These are phyloP conservation scores for Drosophila lutescens DNA, from an alignment of 2,888 invertebrate genomes.

Conservation along the genomic window DNA sequence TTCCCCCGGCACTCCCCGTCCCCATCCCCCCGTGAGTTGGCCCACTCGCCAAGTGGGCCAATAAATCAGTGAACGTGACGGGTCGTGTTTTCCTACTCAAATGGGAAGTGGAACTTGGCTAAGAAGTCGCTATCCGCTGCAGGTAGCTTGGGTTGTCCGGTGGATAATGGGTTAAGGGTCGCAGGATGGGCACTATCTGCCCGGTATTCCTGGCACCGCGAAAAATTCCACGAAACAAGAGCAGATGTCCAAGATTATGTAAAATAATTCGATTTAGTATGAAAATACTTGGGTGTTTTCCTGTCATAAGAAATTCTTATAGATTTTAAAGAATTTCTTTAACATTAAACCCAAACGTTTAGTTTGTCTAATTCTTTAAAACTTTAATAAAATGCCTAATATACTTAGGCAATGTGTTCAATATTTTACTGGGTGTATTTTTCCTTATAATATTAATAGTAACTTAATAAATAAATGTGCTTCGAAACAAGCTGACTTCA, in stretches of 20 bases:
- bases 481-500: background rate
- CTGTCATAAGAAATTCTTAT: no score
- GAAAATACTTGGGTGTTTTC: no score
- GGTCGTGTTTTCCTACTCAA: slow-evolving; percentile 18
- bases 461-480: no score
- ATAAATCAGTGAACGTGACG: slow-evolving; percentile 75
- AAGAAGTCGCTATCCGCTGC: background rate
- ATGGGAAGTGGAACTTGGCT: slow-evolving; percentile 16
- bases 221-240: slow-evolving; percentile 3
- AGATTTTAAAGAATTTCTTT: no score
- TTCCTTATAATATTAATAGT: no score
- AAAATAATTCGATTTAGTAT: slow-evolving; percentile 1
- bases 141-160: slow-evolving; percentile 11
- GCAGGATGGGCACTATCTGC: slow-evolving; percentile 15
- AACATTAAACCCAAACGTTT: no score
- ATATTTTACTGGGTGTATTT: no score
- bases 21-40: slow-evolving; percentile 25
- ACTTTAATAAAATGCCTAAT: no score
- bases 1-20: background rate
- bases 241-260: slow-evolving; percentile 24
- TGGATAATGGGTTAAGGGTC: slow-evolving; percentile 31
- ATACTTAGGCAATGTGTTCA: no score
- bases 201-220: background rate
- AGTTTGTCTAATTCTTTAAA: no score
- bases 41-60: slow-evolving; percentile 74